Conservation (phyloP, 2,888 invertebrate genomes). For the Rotaria sp. region DNA sequence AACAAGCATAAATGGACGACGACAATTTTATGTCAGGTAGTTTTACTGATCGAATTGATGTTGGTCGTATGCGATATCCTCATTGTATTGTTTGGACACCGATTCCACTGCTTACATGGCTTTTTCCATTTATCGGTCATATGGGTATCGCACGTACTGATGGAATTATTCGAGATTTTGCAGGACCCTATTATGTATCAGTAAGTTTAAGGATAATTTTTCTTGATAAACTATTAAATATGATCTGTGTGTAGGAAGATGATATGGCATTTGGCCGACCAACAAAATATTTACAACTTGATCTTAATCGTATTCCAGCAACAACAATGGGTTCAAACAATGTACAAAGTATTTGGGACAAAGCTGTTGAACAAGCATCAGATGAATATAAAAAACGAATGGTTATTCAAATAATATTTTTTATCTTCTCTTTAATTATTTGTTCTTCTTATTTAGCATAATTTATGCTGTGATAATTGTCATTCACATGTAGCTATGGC, state of each 20-base stretch:
- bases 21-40: not conserved
- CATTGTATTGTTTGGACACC: slow-evolving; percentile 94
- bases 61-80: slow-evolving; percentile 63
- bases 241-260: slow-evolving; percentile 55
- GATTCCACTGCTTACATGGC: slow-evolving; percentile 82
- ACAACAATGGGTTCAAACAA: not conserved
- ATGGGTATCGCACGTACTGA: slow-evolving; percentile 86
- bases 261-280: slow-evolving; percentile 60
- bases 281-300: slow-evolving; percentile 51
- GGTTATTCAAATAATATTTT: slow-evolving; percentile 58
- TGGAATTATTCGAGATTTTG: slow-evolving; percentile 88
- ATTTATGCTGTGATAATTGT: slow-evolving; percentile 90
- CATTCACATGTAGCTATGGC: slow-evolving; percentile 94
- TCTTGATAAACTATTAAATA: not conserved
- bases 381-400: slow-evolving; percentile 84
- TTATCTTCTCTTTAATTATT: not conserved
- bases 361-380: slow-evolving; percentile 78
- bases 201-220: slow-evolving; percentile 48
- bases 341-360: slow-evolving; percentile 75
- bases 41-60: not conserved
- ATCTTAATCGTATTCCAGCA: slow-evolving; percentile 25
- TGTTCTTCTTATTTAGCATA: slow-evolving; percentile 66
- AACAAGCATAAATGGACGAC: not conserved
- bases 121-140: slow-evolving; percentile 93
- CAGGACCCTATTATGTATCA: slow-evolving; percentile 87